Base-by-base conservation (phyloP, 2,113 vertebrate species). In the Heterotis niloticus region DNA sequence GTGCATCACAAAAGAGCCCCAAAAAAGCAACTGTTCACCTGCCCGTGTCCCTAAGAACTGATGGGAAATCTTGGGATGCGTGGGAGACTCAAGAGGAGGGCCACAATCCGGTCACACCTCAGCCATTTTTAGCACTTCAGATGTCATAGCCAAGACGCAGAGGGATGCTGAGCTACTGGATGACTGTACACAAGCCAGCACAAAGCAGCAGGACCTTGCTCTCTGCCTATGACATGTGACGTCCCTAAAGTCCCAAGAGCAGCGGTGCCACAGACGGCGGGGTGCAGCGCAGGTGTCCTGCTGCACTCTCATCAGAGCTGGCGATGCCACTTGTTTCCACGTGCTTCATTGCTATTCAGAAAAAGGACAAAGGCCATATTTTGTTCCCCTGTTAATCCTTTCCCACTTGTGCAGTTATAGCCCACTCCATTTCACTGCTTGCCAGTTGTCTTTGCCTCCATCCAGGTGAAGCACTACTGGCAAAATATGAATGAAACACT, bases 61-160 rank as follows among this genome's bases (percentile, higher is more conserved):
- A 71, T 71, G 29, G 52, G 34, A 71, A 5, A 28, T 68, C 28
- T 69, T 5, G 51, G 24, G 64, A 24, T 52, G 24, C 65, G 54
- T 65, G 7, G 4, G 24, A 24, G 76, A 56, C 11, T 66, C 34
- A 7, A 44, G 34, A 44, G 34, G 34, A 44, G 56, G 28, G 64
- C 13, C 44, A 54, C 5, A 73, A 24, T 56, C 51, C 4, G 70
- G 70, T 24, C 70, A 52, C 23, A 26, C 24, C 5, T 5, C 14
- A 29, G 23, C 72, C 52, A 56, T 75, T 75, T 59, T 60, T 75
- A 75, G 54, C 54, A 5, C 56, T 23, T 75, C 56, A 75, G 72
- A 75, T 68, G 64, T 17, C 14, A n/a, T 7, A 54, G 52, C 26
- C 64, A 78, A 28, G 65, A 28, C 17, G 17, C 18, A 20, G 29